These are phyloP conservation scores for Yponomeuta malinellus DNA, from an alignment of 2,888 invertebrate species.

Conservation along the genomic window DNA sequence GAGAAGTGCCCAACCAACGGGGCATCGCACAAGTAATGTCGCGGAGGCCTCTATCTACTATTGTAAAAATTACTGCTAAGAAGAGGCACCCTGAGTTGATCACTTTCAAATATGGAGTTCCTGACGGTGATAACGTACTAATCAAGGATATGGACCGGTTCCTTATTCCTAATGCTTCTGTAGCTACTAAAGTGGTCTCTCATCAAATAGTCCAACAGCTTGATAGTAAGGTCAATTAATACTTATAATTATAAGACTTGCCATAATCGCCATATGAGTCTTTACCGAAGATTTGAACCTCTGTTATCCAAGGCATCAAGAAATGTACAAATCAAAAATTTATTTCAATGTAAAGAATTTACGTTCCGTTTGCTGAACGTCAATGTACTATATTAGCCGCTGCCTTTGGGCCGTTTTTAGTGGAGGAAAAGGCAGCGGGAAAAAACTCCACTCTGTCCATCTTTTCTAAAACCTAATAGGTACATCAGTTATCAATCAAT, in stretches of 20 bases:
- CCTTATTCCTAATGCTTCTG: conserved; percentile 92
- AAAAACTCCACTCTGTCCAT: no score
- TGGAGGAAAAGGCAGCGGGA: no score
- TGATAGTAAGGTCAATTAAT: conserved; percentile 40
- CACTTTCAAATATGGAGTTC: conserved; percentile 96
- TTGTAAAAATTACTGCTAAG: conserved; percentile 98
- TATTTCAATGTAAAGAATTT: no score
- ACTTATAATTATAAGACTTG: background rate
- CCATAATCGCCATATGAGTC: background rate
- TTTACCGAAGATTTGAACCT: no score
- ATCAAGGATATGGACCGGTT: conserved; percentile 94
- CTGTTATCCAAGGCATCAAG: no score
- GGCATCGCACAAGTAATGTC: conserved; percentile 91
- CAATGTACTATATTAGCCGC: no score
- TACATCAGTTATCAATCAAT: no score
- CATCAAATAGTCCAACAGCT: conserved; percentile 83
- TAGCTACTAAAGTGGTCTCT: conserved; percentile 92
- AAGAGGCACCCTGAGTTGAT: conserved; percentile 96
- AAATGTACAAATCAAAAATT: no score
- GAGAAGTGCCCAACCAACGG: conserved; percentile 84
- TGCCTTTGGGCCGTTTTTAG: no score
- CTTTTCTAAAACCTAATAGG: no score
- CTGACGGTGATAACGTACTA: conserved; percentile 85
- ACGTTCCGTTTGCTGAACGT: no score
- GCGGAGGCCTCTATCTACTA: conserved; percentile 90